Base-by-base conservation (phyloP, 2,797 vertebrate species). In the Orestias chungarensis region DNA sequence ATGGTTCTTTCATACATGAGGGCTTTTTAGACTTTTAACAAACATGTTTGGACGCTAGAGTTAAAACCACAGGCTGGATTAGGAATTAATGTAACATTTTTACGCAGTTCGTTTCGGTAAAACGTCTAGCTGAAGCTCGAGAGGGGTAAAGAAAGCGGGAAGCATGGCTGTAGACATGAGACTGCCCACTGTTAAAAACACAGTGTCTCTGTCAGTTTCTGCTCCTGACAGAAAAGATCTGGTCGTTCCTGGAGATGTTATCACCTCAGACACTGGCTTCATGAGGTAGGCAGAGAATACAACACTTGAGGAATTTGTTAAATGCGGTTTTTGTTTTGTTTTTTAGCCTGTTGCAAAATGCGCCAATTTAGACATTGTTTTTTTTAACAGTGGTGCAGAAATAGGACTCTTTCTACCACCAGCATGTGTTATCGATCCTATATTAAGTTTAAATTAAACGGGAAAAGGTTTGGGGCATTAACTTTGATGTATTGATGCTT, bases 211-310 rank as follows among this genome's bases (percentile, higher is more conserved):
- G 0, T 52, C 83, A 0, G 27, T 23, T 61, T 82, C 85, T 71
- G 77, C 82, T 6, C 87, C 87, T 0, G 81, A 88, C 2, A 90
- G 92, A 46, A 96, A 95, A 76, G 96, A 97, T 71, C 76, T 99
- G 71, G 97, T 99, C 25, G 96, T 96, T 0, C 97, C 97, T 0
- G 97, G 98, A 1, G 98, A 99, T 93, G 96, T 96, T 1, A 98
- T 99, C 85, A 99, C 98, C 27, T 95, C 96, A n/a, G 97, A 99
- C 87, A 95, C 96, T 0, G 97, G 97, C 12, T 99, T 98, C 79
- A 99, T 99, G 98, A 96, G 97, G 98, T 99, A 67, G 7, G 83
- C 50, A 62, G 25, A 1, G 35, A 52, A 25, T 14, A 27, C 25
- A 54, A 27, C 50, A 54, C 11, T 25, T 25, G 25, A 54, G 12